Conservation (phyloP, 2,888 invertebrate species). For the Xanthia icteritia region DNA sequence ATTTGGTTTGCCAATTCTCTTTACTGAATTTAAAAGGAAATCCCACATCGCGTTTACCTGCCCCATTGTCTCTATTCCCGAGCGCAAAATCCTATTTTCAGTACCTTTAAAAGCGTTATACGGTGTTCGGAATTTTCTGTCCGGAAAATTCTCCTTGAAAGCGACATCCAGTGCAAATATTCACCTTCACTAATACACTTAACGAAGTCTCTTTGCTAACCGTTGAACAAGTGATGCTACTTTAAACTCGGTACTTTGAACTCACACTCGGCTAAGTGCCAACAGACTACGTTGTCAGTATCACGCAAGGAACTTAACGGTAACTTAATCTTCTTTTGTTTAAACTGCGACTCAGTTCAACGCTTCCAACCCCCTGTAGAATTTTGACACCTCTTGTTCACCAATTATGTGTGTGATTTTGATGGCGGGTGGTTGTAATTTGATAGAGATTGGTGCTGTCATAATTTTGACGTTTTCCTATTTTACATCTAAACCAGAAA, state of each 20-base stretch:
- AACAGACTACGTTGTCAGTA: slow-evolving; percentile 59
- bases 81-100: slow-evolving; percentile 50
- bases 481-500: background rate
- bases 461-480: slow-evolving; percentile 39
- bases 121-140: slow-evolving; percentile 41
- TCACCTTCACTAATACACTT: slow-evolving; percentile 61
- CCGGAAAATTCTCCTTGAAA: slow-evolving; percentile 41
- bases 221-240: slow-evolving; percentile 56
- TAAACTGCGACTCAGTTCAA: slow-evolving; percentile 67
- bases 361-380: slow-evolving; percentile 66
- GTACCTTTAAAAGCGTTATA: slow-evolving; percentile 48
- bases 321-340: slow-evolving; percentile 76
- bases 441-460: slow-evolving; percentile 58
- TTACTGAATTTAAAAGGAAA: slow-evolving; percentile 48
- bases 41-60: slow-evolving; percentile 42
- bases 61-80: slow-evolving; percentile 41
- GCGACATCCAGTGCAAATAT: slow-evolving; percentile 58
- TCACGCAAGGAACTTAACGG: slow-evolving; percentile 61
- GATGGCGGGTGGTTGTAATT: slow-evolving; percentile 42
- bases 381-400: slow-evolving; percentile 73
- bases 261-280: slow-evolving; percentile 48
- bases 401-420: slow-evolving; percentile 65
- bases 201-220: slow-evolving; percentile 57
- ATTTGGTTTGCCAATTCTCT: slow-evolving; percentile 39
- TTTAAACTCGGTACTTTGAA: slow-evolving; percentile 41